Base-by-base conservation (phyloP, 2,888 invertebrate species). In the Invenusta paracnida region DNA sequence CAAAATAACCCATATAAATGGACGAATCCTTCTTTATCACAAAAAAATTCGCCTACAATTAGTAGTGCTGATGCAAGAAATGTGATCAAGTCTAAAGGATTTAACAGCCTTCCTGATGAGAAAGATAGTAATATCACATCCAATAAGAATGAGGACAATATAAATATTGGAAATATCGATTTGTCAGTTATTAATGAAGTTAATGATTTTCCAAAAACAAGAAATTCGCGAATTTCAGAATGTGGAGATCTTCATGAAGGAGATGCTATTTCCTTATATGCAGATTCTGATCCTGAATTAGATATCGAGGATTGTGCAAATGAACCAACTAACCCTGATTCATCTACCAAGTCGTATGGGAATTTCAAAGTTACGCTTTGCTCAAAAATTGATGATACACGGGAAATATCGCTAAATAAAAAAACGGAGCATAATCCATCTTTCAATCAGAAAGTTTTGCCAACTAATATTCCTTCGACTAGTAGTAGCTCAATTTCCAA, bases 231-330 rank as follows among this genome's bases (percentile, higher is more conserved):
- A 48, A 48, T 48, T 11, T 48, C 48, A 11, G 48, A 48, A 48
- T 17, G 5, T 23, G 25, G 27, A 73, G 73, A 73, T 25, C 2
- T 23, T 2, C 11, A 73, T 23, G 73, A 73, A 73, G 73, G 73
- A 73, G 73, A 73, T 73, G 23, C 73, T n/a, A 73, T 73, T 13
- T 73, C 73, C 23, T 73, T 73, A 23, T 73, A 23, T 73, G 73
- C 73, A 73, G 73, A 25, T 23, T 73, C 73, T 2, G 73, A 73
- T 23, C 23, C 73, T 13, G 73, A 73, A 23, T 73, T 73, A 73
- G 73, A 73, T 25, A 23, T 23, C 2, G 73, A 73, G 2, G 73
- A n/a, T 2, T 13, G 5, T n/a, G 5, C 17, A 48, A 11, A 11
- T 48, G 73, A 73, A 73, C 17, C 27, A 5, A 73, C 5, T 5